These are phyloP conservation scores for Drosophila pseudoobscura DNA, from an alignment of 1,140 invertebrate species.

Conservation along the genomic window DNA sequence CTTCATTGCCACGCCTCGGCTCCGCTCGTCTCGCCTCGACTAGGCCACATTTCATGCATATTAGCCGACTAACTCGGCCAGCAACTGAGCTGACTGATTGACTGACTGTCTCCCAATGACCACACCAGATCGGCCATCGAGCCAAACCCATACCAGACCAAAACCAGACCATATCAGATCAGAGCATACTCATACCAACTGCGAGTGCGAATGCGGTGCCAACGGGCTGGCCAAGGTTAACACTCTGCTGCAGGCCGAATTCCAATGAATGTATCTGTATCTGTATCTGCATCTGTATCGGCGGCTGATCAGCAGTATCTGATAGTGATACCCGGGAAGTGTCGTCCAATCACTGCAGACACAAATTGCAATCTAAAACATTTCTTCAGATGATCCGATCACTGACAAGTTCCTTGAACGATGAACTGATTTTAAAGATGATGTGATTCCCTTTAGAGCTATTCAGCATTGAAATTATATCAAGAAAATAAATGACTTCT, in stretches of 20 bases:
- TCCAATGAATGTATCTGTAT: constrained; percentile 1
- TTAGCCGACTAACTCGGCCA: constrained; percentile 18
- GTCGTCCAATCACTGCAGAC: no score
- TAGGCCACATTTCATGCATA: constrained; percentile 37
- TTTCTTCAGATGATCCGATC: no score
- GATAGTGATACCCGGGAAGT: no score
- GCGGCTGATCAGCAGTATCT: neutral
- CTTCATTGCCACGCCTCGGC: constrained; percentile 40
- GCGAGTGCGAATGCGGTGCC: constrained; percentile 4
- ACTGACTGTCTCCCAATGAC: constrained; percentile 9
- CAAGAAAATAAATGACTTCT: no score
- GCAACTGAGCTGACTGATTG: constrained; percentile 17
- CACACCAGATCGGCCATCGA: neutral
- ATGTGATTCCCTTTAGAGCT: neutral
- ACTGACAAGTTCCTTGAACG: no score
- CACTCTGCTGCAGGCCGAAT: constrained; percentile 54
- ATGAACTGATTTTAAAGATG: no score
- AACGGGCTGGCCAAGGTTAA: constrained; percentile 58
- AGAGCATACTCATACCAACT: neutral
- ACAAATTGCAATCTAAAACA: no score
- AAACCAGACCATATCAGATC: constrained; percentile 1
- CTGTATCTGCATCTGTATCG: constrained; percentile 9
- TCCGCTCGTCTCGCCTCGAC: constrained; percentile 4
- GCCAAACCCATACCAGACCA: no score
- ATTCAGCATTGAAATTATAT: no score